Conservation (phyloP, 2,113 vertebrate species). For the Prionailurus bengalensis region DNA sequence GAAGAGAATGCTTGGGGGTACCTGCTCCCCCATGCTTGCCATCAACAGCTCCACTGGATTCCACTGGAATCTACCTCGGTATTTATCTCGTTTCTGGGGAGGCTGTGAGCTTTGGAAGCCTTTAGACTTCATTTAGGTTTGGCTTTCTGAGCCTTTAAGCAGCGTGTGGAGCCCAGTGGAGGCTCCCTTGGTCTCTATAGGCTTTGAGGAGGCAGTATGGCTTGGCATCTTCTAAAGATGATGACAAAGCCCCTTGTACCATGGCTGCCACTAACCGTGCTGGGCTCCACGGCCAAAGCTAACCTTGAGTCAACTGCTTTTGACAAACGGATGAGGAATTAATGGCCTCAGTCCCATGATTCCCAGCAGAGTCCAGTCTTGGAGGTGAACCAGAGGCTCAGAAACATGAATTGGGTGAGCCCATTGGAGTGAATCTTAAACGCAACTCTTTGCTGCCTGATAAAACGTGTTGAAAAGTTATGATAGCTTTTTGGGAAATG, state of each 20-base stretch:
- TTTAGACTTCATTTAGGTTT: not conserved
- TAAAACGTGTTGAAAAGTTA: conserved; percentile 33
- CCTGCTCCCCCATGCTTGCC: not conserved
- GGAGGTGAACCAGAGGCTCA: not conserved
- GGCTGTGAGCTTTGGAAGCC: not conserved
- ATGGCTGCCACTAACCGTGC: not conserved
- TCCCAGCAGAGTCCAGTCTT: not conserved
- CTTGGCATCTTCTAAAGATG: not conserved
- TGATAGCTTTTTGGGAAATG: not conserved
- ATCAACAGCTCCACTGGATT: not conserved
- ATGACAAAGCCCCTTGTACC: not conserved
- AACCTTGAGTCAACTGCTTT: not conserved
- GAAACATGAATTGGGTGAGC: not conserved
- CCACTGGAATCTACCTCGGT: not conserved
- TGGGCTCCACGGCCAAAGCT: not conserved
- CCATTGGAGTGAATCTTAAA: not conserved
- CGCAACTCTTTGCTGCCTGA: conserved; percentile 2
- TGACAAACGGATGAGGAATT: not conserved
- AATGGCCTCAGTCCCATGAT: not conserved
- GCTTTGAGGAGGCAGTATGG: not conserved
- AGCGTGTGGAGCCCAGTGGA: not conserved
- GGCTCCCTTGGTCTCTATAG: not conserved
- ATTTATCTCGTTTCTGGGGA: not conserved
- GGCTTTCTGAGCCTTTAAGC: not conserved
- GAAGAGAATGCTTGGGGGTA: not conserved